Percentiles rank a stretch among this genome's conserved stretches.
phyloP scores from a whole-genome alignment of 1,140 invertebrate species.

The Antheraea mylitta region DNA sequence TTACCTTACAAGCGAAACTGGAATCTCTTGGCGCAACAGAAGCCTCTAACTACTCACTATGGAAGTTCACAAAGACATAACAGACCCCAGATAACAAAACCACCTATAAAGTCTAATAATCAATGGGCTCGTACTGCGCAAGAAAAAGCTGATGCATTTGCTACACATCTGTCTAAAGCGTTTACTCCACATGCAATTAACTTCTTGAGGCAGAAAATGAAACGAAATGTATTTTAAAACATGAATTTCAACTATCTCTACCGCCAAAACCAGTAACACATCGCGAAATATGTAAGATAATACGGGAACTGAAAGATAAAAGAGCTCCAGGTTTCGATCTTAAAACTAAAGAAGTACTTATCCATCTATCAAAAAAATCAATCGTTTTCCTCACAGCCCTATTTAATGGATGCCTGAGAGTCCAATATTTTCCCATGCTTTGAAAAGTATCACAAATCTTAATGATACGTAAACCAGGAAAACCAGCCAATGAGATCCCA shows the following conservation, averaged over 20 bases:
- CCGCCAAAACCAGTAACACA: constrained; percentile 16
- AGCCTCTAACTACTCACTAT: too few relatives aligned
- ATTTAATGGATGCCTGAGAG: background rate
- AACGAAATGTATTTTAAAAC: constrained; percentile 13
- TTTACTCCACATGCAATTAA: constrained; percentile 13
- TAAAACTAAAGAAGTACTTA: background rate
- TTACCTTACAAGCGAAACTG: too few relatives aligned
- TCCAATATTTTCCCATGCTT: background rate
- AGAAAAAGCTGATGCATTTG: too few relatives aligned
- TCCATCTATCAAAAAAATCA: constrained; percentile 1
- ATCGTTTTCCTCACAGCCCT: background rate
- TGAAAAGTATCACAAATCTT: constrained; percentile 10
- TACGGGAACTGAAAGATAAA: constrained; percentile 6
- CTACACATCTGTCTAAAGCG: background rate
- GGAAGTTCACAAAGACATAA: too few relatives aligned
- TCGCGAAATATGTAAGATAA: constrained; percentile 14
- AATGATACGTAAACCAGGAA: constrained; percentile 8
- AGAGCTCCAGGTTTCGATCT: constrained; percentile 21
- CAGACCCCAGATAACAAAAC: too few relatives aligned
- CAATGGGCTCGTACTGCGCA: too few relatives aligned
- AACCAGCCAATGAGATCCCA: background rate
- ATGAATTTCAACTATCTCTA: constrained; percentile 17
- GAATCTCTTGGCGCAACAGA: too few relatives aligned
- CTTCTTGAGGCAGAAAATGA: background rate
- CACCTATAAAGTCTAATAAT: too few relatives aligned